Conservation (phyloP, 2,113 vertebrate species). For the Globicephala melas region DNA sequence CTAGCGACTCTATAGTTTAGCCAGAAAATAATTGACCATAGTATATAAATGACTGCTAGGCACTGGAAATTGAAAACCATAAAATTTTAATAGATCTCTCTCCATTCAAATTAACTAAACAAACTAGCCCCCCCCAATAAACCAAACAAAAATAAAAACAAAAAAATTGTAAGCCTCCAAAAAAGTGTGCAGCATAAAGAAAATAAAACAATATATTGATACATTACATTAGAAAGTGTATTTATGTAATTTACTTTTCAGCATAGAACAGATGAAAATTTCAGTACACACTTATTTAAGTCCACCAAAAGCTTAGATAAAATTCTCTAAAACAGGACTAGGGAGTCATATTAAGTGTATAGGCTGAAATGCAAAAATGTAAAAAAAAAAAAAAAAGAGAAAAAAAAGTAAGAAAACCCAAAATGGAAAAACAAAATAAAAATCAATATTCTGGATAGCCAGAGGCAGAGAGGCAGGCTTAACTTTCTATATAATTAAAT, state of each 20-base stretch:
- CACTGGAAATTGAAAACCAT: not conserved
- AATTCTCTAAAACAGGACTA: not conserved
- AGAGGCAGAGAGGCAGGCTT: not conserved
- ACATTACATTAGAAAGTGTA: not conserved
- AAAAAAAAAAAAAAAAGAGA: not conserved
- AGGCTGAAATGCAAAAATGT: not conserved
- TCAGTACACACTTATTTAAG: not conserved
- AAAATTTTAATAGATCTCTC: not conserved
- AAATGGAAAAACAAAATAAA: not conserved
- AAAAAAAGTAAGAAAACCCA: not conserved
- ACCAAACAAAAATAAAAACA: not conserved
- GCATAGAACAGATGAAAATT: not conserved
- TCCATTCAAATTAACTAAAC: not conserved
- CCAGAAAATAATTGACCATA: not conserved
- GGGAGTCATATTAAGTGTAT: not conserved
- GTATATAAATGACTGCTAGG: not conserved
- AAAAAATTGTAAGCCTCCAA: not conserved
- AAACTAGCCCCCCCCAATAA: not conserved
- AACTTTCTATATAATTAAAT: not conserved
- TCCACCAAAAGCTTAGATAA: not conserved
- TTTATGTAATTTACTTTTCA: not conserved
- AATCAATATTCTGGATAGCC: not conserved
- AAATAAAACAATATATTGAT: not conserved
- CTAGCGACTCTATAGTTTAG: not conserved
- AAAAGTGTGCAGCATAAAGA: not conserved